Conservation (phyloP, 2,888 invertebrate species). For the Caenorhabditis panamensis region DNA sequence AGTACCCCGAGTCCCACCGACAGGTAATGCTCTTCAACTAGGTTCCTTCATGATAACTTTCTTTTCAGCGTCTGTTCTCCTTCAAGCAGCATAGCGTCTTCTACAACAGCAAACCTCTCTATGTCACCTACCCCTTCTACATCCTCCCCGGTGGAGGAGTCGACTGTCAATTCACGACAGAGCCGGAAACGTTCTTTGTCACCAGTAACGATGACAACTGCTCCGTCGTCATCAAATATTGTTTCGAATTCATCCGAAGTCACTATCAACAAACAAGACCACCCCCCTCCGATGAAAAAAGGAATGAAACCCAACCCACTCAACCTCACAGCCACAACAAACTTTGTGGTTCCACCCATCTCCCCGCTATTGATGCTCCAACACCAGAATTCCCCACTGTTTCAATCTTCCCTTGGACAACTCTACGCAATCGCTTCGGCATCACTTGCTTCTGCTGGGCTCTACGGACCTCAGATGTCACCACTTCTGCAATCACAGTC, state of each 20-base stretch:
- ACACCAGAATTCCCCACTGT: conserved; percentile 46
- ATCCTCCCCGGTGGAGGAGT: conserved; percentile 44
- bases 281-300: conserved; percentile 31
- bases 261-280: background rate
- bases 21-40: conserved; percentile 19
- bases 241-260: background rate
- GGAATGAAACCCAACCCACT: conserved; percentile 56
- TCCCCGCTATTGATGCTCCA: conserved; percentile 38
- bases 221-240: background rate
- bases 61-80: conserved; percentile 53
- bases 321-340: conserved; percentile 50
- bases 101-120: conserved; percentile 15
- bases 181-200: conserved; percentile 30
- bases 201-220: background rate
- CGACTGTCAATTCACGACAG: background rate
- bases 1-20: conserved; percentile 55
- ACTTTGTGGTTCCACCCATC: conserved; percentile 33
- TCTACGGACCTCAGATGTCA: conserved; percentile 66
- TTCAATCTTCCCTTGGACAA: conserved; percentile 35
- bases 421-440: conserved; percentile 60
- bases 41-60: too few species aligned
- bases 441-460: conserved; percentile 59
- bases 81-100: conserved; percentile 39
- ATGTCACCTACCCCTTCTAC: conserved; percentile 39
- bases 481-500: conserved; percentile 47